Base-by-base conservation (phyloP, 2,888 invertebrate species). In the Xestia sexstrigata region DNA sequence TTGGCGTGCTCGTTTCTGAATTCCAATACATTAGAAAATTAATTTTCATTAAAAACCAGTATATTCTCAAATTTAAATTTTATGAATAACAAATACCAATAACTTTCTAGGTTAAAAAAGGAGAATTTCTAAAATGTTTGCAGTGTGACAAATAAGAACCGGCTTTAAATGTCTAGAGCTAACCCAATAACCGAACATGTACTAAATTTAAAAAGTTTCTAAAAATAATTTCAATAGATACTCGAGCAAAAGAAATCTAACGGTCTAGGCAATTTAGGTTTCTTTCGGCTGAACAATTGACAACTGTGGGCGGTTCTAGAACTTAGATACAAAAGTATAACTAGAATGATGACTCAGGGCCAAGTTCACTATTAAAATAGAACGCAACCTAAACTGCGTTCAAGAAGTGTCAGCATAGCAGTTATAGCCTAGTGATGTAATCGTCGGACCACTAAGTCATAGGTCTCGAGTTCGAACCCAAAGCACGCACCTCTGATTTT, bases 201-300 rank as follows among this genome's bases (percentile, higher is more conserved):
- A 15, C n/a, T 7, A 26, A 26, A 45, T 45, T 47, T 26, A 63
- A 66, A 76, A 52, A 77, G 55, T 63, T 69, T 78, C 62, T 69
- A 35, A 78, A 76, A 77, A 47, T 35, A 69, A 55, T 42, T 63
- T 20, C 42, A 52, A 55, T 39, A 52, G 6, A 1, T 49, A 39
- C 11, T 67, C 39, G n/a, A 62, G 11, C 35, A 55, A 62, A 42
- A 55, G 2, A 23, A 76, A 68, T 70, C 13, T 47, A 78, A 70
- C 78, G 70, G 70, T 78, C 6, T 3, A 17, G 47, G 42, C 20
- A 49, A 78, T 70, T 58, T 70, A 13, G 30, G 63, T 55, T 69
- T 55, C 0, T 35, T 65, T 65, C 15, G 23, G 1, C 9, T 17
- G 67, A 30, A 63, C 68, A 23, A 69, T 65, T 39, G 20, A 58